phyloP scores from a whole-genome alignment of 2,888 invertebrate genomes.

The Eilema griseolum region DNA sequence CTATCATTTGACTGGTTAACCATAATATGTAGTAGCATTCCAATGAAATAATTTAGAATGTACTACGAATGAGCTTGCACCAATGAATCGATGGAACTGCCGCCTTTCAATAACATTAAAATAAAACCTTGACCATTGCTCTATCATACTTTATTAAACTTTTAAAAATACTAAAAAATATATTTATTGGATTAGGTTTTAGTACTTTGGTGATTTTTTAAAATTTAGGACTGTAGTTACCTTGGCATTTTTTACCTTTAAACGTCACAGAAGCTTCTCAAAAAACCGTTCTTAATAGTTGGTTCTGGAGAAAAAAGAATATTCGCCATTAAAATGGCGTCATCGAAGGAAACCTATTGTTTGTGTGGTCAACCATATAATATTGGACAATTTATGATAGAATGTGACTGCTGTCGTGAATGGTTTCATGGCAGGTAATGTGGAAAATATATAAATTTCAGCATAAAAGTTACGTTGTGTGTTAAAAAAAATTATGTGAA shows the following conservation, averaged over 20 bases:
- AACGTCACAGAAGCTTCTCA: too few relatives aligned
- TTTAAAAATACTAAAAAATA: constrained; percentile 24
- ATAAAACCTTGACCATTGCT: constrained; percentile 4
- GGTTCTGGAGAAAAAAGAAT: constrained; percentile 70
- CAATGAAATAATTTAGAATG: neutral
- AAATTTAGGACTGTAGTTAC: neutral
- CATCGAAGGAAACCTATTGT: constrained; percentile 91
- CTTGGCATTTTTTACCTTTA: neutral
- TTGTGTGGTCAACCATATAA: constrained; percentile 94
- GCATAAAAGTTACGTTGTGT: constrained; percentile 68
- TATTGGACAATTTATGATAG: constrained; percentile 95
- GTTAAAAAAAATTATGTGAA: constrained; percentile 75
- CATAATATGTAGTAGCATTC: neutral
- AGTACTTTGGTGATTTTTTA: neutral
- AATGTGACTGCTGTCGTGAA: constrained; percentile 95
- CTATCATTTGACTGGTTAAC: neutral
- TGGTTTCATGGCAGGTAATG: constrained; percentile 96
- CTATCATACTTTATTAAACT: constrained; percentile 7
- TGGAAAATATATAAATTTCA: constrained; percentile 71
- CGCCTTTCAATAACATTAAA: constrained; percentile 1
- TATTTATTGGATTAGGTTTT: constrained; percentile 40
- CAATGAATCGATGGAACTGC: neutral
- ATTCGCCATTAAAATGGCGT: constrained; percentile 88
- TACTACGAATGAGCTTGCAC: neutral
- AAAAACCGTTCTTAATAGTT: too few relatives aligned